phyloP scores from a whole-genome alignment of 2,888 invertebrate genomes.

The Chymomyza procnemis region DNA sequence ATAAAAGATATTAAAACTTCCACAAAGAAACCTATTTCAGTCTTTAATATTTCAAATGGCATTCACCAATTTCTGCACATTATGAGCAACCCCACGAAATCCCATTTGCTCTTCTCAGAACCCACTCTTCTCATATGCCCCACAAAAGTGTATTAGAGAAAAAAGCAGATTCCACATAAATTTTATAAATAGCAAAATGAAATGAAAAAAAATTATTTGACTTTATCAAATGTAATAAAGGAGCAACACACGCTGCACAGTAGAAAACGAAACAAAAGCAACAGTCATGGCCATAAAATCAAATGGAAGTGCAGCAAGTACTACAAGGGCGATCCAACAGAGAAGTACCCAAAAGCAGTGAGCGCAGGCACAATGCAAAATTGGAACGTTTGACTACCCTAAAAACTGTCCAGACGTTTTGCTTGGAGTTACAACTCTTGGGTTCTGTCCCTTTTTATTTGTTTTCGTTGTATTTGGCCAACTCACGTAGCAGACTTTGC shows the following conservation, averaged over 20 bases:
- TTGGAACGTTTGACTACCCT: slow-evolving; percentile 43
- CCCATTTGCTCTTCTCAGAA: not conserved
- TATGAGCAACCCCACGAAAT: too few relatives aligned
- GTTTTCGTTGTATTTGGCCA: not conserved
- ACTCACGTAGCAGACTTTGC: slow-evolving; percentile 25
- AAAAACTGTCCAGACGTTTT: slow-evolving; percentile 6
- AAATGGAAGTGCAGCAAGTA: slow-evolving; percentile 43
- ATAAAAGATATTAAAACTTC: too few relatives aligned
- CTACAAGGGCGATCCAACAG: not conserved
- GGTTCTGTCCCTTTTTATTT: not conserved
- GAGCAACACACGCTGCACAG: slow-evolving; percentile 6
- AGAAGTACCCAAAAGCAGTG: slow-evolving; percentile 10
- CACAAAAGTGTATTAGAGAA: not conserved
- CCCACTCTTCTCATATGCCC: not conserved
- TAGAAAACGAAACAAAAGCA: slow-evolving; percentile 16
- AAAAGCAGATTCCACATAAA: not conserved
- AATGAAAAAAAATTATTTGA: slow-evolving; percentile 22
- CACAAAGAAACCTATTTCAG: too few relatives aligned
- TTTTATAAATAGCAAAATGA: slow-evolving; percentile 16
- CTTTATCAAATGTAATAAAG: slow-evolving; percentile 42
- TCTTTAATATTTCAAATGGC: too few relatives aligned
- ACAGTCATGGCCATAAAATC: slow-evolving; percentile 45
- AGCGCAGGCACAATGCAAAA: slow-evolving; percentile 56
- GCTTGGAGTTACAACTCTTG: slow-evolving; percentile 1
- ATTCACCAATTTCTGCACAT: too few relatives aligned